A percentile compares a stretch with the other conserved stretches of the same genome.
Evolutionary conservation across 2,797 vertebrate species (phyloP).

Genomic region (Scolopax rusticola): DNA sequence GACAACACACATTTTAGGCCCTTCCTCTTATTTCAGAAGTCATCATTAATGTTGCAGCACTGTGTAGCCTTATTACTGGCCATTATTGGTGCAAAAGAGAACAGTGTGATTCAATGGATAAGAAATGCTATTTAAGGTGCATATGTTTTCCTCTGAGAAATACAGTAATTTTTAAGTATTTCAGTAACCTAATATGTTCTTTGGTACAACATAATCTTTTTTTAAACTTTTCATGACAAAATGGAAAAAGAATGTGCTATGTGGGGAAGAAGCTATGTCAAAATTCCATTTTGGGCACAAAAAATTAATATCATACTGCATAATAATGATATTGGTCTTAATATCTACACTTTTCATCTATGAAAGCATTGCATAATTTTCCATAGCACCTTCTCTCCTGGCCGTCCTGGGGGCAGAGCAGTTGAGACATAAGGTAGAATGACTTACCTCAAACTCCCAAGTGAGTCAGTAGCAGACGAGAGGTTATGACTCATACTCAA

Average conservation of each 20-base stretch:
- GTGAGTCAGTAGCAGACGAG: constrained; percentile 54
- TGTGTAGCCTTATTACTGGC: not conserved
- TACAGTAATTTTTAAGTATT: not conserved
- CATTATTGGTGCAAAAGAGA: not conserved
- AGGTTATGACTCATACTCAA: constrained; percentile 44
- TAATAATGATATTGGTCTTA: not conserved
- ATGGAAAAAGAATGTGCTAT: not conserved
- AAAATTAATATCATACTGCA: not conserved
- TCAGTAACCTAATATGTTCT: not conserved
- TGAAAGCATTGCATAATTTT: constrained; percentile 32
- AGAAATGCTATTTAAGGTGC: not conserved
- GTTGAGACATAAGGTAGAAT: constrained; percentile 39
- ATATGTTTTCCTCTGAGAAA: not conserved
- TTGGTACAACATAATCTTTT: not conserved
- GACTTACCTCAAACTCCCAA: constrained; percentile 60
- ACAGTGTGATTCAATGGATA: not conserved
- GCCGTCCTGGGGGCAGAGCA: not conserved
- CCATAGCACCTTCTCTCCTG: not conserved
- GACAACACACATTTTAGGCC: not conserved
- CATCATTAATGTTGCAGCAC: not conserved
- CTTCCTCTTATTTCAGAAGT: not conserved
- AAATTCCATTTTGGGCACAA: not conserved
- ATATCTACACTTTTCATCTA: not conserved
- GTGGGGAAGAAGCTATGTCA: not conserved
- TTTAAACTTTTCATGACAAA: not conserved